Base-by-base conservation (phyloP, 2,888 invertebrate species). In the Acrobasis repandana region DNA sequence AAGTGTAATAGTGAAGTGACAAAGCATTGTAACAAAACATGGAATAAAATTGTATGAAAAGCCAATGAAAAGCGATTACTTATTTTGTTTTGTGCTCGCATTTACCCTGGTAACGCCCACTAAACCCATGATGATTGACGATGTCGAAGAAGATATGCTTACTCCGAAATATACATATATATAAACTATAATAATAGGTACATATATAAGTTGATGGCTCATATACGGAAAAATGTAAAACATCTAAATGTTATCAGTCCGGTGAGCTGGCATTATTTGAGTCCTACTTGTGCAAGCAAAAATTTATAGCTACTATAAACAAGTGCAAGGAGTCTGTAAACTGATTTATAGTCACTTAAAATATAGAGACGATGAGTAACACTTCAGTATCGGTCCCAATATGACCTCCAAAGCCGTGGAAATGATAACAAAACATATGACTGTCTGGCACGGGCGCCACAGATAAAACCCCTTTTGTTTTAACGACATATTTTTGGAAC, bases 381-480 rank as follows among this genome's bases (percentile, higher is more conserved):
- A 15, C 18, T 9, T 34, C 10, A 10, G 34, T 38, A 46, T 48
- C 15, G 48, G 20, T 10, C 20, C 16, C 15, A 34, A 28, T 38
- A 11, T 75, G 85, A 77, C 84, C 84, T 80, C 78, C 77, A 75
- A 67, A 70, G 69, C 68, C 10, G 43, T 14, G 43, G 6, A 14
- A 54, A 75, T 64, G 82, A 83, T 83, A 82, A 74, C 16, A 66
- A 67, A 69, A 67, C 72, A 72, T 67, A 70, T 75, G 77, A 75
- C 76, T 71, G 75, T 65, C 77, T 65, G 85, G 83, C 85, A 85
- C 85, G 84, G 73, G 68, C 66, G 63, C 57, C 28, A 61, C 59
- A 74, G 81, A 83, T 82, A 79, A 77, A 74, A 69, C 65, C 71
- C 69, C 71, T 73, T 79, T 82, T 79, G 77, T 79, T 80, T 79